These are phyloP conservation scores for Megathymus violae DNA, from an alignment of 1,140 invertebrate genomes.

Conservation along the genomic window DNA sequence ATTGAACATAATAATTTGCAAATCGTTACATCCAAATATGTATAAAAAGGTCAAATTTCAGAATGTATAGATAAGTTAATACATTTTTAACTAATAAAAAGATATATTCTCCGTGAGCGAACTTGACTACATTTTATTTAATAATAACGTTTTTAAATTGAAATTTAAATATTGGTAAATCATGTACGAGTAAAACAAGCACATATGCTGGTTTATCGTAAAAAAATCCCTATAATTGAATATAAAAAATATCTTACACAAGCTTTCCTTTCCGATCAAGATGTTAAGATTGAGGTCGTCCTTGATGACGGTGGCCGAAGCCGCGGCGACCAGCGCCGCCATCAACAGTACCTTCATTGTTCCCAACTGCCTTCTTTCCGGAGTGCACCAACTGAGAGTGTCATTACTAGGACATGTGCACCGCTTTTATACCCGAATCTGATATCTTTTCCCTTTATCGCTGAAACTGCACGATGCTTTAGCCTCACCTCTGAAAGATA, in stretches of 20 bases:
- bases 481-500: constrained; percentile 38
- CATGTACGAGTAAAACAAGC: too few species aligned
- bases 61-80: too few species aligned
- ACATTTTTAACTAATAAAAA: too few species aligned
- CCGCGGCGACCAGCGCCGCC: constrained; percentile 57
- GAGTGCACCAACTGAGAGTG: constrained; percentile 47
- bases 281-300: constrained; percentile 43
- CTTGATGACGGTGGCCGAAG: constrained; percentile 57
- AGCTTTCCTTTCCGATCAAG: constrained; percentile 58
- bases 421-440: constrained; percentile 55
- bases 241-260: constrained; percentile 53
- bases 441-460: constrained; percentile 21
- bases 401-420: constrained; percentile 7
- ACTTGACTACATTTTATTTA: too few species aligned
- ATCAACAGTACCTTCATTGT: constrained; percentile 62
- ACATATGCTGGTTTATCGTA: too few species aligned
- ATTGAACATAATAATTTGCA: too few species aligned
- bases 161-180: too few species aligned
- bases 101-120: too few species aligned
- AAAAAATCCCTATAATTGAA: neutral
- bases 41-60: too few species aligned
- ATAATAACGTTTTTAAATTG: too few species aligned
- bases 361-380: constrained; percentile 20
- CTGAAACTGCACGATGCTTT: constrained; percentile 21
- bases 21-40: too few species aligned